A percentile compares a stretch with the other conserved stretches of the same genome.
Conservation (phyloP, 2,888 invertebrate species). For the Zhengitettix transpicula region DNA sequence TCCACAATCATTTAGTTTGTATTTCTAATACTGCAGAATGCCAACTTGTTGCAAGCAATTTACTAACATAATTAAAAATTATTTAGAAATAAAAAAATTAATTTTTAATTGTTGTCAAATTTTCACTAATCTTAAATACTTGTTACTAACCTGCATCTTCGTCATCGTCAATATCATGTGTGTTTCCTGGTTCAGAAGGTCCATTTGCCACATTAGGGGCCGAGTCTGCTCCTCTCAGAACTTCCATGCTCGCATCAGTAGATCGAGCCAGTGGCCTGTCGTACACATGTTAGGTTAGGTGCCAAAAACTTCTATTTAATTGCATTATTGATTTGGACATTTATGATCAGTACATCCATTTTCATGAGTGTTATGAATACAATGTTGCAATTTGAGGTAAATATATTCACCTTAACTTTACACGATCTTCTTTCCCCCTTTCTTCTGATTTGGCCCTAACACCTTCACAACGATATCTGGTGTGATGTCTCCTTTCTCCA, state of each 20-base stretch:
- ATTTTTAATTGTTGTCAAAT: too few relatives aligned
- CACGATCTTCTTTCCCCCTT: conserved; percentile 40
- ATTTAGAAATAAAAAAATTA: too few relatives aligned
- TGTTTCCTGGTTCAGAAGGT: conserved; percentile 3
- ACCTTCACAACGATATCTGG: conserved; percentile 45
- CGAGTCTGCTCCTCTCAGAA: conserved; percentile 44
- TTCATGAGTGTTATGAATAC: too few relatives aligned
- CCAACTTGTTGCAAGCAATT: too few relatives aligned
- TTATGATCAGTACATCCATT: neutral
- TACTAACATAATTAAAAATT: too few relatives aligned
- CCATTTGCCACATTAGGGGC: conserved; percentile 37
- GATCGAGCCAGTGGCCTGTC: conserved; percentile 33
- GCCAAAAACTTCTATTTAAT: neutral
- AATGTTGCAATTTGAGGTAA: too few relatives aligned
- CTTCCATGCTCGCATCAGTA: conserved; percentile 53
- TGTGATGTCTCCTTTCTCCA: conserved; percentile 42
- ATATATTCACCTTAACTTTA: conserved; percentile 7
- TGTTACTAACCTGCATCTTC: conserved; percentile 28
- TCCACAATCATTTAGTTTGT: too few relatives aligned
- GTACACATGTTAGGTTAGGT: neutral
- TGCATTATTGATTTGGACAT: neutral
- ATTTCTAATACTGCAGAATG: too few relatives aligned
- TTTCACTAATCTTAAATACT: too few relatives aligned
- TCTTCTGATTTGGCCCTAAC: conserved; percentile 71
- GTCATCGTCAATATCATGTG: conserved; percentile 25